Evolutionary conservation across 2,113 vertebrate genomes (phyloP).

Genomic region (Chionodraco myersi): DNA sequence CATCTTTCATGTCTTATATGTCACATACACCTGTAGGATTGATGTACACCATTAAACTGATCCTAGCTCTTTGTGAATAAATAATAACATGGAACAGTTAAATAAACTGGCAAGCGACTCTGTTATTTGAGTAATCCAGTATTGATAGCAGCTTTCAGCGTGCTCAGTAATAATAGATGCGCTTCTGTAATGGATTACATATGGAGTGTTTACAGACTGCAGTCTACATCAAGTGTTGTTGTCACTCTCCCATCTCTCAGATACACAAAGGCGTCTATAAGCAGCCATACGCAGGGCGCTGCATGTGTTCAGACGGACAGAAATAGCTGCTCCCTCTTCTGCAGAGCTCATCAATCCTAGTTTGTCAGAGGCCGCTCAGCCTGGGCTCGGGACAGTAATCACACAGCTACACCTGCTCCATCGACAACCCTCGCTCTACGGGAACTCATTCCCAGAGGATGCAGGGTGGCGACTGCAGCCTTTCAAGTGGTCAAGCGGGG

Average conservation of each 20-base stretch:
- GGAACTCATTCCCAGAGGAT: conserved; percentile 17
- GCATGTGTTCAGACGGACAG: conserved; percentile 55
- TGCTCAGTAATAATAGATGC: conserved; percentile 28
- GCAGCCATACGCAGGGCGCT: conserved; percentile 14
- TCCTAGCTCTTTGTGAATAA: conserved; percentile 16
- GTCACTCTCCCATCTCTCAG: conserved; percentile 14
- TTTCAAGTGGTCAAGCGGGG: conserved; percentile 17
- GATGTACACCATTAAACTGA: conserved; percentile 5
- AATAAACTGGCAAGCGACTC: neutral
- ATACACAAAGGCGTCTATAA: conserved; percentile 4
- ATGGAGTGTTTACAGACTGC: conserved; percentile 2
- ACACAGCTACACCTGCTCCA: conserved; percentile 53
- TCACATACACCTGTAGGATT: conserved; percentile 1
- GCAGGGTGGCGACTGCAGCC: conserved; percentile 1
- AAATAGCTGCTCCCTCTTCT: conserved; percentile 58
- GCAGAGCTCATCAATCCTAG: conserved; percentile 67
- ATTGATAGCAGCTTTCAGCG: conserved; percentile 25
- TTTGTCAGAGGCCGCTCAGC: conserved; percentile 53
- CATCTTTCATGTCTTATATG: neutral
- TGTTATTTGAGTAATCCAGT: conserved; percentile 37
- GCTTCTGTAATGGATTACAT: conserved; percentile 9
- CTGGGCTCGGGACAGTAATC: conserved; percentile 50
- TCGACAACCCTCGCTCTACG: conserved; percentile 21
- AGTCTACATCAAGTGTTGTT: conserved; percentile 17
- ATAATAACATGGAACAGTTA: conserved; percentile 30